phyloP scores from a whole-genome alignment of 2,113 vertebrate genomes.

The Oncorhynchus clarkii region DNA sequence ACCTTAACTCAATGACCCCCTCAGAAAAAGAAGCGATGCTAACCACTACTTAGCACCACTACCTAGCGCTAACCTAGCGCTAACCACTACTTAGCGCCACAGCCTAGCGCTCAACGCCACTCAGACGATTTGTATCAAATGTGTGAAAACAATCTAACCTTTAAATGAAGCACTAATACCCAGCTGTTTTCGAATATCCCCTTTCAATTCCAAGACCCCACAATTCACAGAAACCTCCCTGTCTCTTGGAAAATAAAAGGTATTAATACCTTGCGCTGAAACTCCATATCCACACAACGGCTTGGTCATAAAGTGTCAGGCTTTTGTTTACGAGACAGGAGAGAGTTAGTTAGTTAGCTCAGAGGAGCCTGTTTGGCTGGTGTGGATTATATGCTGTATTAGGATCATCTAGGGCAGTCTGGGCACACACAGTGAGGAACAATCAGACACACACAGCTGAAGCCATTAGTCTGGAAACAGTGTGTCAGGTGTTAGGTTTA shows the following conservation, averaged over 20 bases:
- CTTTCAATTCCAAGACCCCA: conserved; percentile 1
- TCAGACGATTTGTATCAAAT: not conserved
- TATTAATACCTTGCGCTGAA: not conserved
- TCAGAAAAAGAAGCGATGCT: too few relatives aligned
- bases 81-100: too few relatives aligned
- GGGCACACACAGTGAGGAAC: not conserved
- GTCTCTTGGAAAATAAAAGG: not conserved
- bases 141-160: not conserved
- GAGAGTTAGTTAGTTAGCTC: not conserved
- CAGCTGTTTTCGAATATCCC: not conserved
- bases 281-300: conserved; percentile 1
- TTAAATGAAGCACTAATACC: not conserved
- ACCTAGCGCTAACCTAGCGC: too few relatives aligned
- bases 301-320: not conserved
- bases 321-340: conserved; percentile 8
- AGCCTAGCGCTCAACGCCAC: too few relatives aligned
- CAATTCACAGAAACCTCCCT: not conserved
- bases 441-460: not conserved
- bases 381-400: conserved; percentile 5
- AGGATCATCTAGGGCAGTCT: not conserved
- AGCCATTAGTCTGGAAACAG: not conserved
- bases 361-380: not conserved
- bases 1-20: too few relatives aligned
- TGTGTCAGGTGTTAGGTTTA: not conserved
- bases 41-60: too few relatives aligned